Base-by-base conservation (phyloP, 2,797 vertebrate species). In the Muscicapa striata region DNA sequence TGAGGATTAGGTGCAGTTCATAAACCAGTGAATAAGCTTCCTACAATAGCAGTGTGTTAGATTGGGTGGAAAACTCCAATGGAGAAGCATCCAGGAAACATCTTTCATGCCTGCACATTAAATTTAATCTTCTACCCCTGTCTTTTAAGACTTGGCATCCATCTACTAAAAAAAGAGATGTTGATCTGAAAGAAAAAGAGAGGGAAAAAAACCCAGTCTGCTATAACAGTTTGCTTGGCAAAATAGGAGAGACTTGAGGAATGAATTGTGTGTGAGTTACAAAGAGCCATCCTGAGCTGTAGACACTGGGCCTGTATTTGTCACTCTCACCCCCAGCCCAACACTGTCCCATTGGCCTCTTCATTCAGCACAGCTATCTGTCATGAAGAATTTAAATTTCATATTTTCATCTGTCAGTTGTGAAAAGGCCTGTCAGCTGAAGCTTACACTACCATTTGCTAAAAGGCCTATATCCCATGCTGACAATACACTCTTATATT, bases 361-460 rank as follows among this genome's bases (percentile, higher is more conserved):
- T 99, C 98, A 98, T 97, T 98, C 98, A 98, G 96, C 97, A 97
- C 97, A 97, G 97, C 93, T 97, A 98, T 99, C 99, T 99, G 98
- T 99, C 99, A 99, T 97, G 98, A 98, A 98, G 99, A 99, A 99
- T 99, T 99, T 98, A 98, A 99, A 98, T 98, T 99, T 98, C 98
- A 99, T 99, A 99, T 99, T 99, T 98, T 98, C 97, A 75, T 98
- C 98, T 98, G 98, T 99, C 98, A 97, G 97, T 98, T 98, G 98
- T 98, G 98, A 99, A 99, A 99, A 99, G 98, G 98, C 98, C 99
- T 99, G 99, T 99, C 99, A 99, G 98, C 98, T 98, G 97, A 97
- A 98, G 99, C 98, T 99, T 99, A 98, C 98, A 97, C 98, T 98
- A 98, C 98, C 97, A 95, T 98, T 99, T 99, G 98, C 98, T 98